Conservation (phyloP, 2,797 vertebrate species). For the Cyprinodon diabolis region DNA sequence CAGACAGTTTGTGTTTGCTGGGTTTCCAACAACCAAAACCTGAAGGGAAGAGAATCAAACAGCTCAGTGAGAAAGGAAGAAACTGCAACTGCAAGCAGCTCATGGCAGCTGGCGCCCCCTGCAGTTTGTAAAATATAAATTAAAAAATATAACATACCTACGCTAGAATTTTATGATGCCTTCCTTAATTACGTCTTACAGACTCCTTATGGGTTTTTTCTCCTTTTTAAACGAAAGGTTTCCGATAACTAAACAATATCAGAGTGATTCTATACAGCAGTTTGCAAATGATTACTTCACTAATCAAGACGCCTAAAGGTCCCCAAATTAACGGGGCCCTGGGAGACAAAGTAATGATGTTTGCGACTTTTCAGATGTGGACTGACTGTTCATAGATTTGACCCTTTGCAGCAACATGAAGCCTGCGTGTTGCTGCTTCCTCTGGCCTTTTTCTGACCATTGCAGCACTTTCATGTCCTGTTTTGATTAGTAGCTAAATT, state of each 20-base stretch:
- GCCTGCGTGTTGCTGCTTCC: no score
- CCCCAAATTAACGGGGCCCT: neutral
- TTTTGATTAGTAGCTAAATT: neutral
- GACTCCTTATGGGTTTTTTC: neutral
- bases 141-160: no score
- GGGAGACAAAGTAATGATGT: neutral
- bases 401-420: neutral
- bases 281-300: neutral
- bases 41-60: slow-evolving; percentile 45
- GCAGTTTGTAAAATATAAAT: no score
- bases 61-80: neutral
- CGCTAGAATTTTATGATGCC: no score
- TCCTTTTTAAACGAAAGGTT: neutral
- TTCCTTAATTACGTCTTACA: neutral
- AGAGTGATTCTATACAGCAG: neutral
- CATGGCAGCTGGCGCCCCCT: neutral
- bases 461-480: slow-evolving; percentile 5
- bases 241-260: neutral
- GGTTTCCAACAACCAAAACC: slow-evolving; percentile 97
- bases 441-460: neutral
- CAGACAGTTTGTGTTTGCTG: slow-evolving; percentile 97
- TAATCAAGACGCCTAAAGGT: neutral
- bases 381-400: neutral
- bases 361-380: no score
- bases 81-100: neutral